Conservation (phyloP, 2,113 vertebrate genomes). For the Callipepla squamata region DNA sequence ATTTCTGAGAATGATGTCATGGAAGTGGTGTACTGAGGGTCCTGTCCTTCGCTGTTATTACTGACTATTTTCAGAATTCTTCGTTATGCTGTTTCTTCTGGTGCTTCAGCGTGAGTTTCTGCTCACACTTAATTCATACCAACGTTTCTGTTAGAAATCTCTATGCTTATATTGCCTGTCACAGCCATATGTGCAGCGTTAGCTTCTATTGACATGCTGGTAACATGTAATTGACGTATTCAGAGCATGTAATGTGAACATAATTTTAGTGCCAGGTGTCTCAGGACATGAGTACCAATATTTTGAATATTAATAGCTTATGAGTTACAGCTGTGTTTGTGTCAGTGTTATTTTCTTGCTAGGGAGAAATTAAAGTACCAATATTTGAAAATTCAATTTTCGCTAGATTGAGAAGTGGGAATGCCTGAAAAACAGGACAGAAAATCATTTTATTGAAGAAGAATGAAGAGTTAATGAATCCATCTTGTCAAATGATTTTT, state of each 20-base stretch:
- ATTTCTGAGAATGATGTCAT: neutral
- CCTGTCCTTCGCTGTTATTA: too few species aligned
- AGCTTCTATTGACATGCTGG: neutral
- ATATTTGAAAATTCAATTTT: neutral
- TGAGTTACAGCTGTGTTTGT: neutral
- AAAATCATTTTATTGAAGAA: neutral
- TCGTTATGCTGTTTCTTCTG: neutral
- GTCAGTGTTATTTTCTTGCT: neutral
- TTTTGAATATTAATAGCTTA: neutral
- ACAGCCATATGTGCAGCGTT: neutral
- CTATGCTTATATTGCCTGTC: rapidly evolving
- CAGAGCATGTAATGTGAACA: neutral
- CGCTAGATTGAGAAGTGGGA: neutral
- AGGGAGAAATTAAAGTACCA: neutral
- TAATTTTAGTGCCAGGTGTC: neutral
- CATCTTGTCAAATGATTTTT: constrained; percentile 39
- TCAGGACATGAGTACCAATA: neutral
- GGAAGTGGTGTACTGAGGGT: neutral
- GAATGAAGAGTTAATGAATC: constrained; percentile 15
- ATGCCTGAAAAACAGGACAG: neutral
- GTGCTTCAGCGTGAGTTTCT: neutral
- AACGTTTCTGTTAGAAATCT: neutral
- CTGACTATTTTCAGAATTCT: neutral
- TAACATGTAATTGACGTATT: neutral
- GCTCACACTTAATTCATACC: rapidly evolving